Conservation (phyloP, 2,113 vertebrate genomes). For the Canis aureus region DNA sequence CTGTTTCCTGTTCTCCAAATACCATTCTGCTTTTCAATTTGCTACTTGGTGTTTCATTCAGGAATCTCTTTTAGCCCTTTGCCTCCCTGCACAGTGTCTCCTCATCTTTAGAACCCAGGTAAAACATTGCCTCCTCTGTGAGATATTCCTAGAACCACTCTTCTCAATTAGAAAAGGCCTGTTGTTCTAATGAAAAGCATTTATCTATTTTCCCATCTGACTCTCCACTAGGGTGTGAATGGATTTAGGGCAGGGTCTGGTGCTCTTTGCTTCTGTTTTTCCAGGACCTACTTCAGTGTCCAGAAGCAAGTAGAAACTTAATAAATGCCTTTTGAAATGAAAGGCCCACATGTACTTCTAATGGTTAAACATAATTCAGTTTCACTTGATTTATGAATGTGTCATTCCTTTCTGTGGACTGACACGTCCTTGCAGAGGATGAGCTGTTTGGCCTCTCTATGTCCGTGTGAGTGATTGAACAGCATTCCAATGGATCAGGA, state of each 20-base stretch:
- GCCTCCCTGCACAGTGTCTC: background rate
- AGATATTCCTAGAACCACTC: background rate
- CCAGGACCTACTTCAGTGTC: background rate
- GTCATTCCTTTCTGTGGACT: background rate
- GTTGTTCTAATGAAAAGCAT: background rate
- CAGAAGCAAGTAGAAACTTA: background rate
- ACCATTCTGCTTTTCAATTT: background rate
- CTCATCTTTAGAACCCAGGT: background rate
- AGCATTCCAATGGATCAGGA: accelerated
- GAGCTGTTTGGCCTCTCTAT: background rate
- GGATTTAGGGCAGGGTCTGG: no score
- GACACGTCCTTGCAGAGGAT: background rate
- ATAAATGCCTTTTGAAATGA: background rate
- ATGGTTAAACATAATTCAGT: background rate
- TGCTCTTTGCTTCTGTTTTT: background rate
- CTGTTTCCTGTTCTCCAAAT: background rate
- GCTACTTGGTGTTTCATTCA: background rate
- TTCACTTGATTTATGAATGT: background rate
- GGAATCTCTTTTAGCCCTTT: background rate
- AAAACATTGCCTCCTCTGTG: background rate
- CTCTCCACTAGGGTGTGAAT: background rate
- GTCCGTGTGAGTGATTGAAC: background rate
- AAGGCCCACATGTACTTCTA: background rate
- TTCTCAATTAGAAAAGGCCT: background rate
- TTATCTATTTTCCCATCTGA: background rate